Conservation (phyloP, 2,888 invertebrate species). For the Scelioninae gen. 2 region DNA sequence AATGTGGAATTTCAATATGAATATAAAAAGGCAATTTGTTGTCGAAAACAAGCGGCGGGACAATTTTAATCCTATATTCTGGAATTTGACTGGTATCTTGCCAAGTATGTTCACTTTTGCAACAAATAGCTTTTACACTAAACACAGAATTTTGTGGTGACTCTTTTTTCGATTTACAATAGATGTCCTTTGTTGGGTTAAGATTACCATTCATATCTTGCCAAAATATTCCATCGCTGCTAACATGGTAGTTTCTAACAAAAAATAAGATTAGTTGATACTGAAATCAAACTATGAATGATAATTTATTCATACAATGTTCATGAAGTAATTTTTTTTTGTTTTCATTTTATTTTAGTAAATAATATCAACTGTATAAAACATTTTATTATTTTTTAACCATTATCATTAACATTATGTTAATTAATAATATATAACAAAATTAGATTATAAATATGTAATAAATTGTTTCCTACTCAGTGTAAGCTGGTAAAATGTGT, state of each 20-base stretch:
- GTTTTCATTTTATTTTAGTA: too few species aligned
- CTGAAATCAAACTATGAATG: too few species aligned
- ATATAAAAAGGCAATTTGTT: constrained; percentile 86
- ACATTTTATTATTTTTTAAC: too few species aligned
- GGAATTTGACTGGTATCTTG: constrained; percentile 77
- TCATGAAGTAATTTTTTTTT: too few species aligned
- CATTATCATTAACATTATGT: too few species aligned
- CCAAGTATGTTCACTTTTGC: constrained; percentile 67
- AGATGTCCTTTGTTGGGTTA: constrained; percentile 81
- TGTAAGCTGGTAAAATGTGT: constrained; percentile 84
- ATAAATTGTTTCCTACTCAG: constrained; percentile 83
- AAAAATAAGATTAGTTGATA: not conserved
- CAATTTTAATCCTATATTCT: constrained; percentile 83
- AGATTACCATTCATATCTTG: constrained; percentile 83
- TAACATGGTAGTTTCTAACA: constrained; percentile 80
- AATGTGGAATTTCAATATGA: constrained; percentile 77
- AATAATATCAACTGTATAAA: too few species aligned
- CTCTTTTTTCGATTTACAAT: constrained; percentile 77
- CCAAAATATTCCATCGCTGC: constrained; percentile 87
- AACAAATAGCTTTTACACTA: constrained; percentile 79
- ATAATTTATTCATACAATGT: too few species aligned
- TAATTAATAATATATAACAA: too few species aligned
- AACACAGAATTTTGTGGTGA: constrained; percentile 77
- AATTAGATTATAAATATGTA: too few species aligned
- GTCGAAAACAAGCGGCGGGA: constrained; percentile 85